Evolutionary conservation across 2,888 invertebrate genomes (phyloP), one percentile per base, ranked within the genome.

Genomic region (Bugulina stolonifera): DNA sequence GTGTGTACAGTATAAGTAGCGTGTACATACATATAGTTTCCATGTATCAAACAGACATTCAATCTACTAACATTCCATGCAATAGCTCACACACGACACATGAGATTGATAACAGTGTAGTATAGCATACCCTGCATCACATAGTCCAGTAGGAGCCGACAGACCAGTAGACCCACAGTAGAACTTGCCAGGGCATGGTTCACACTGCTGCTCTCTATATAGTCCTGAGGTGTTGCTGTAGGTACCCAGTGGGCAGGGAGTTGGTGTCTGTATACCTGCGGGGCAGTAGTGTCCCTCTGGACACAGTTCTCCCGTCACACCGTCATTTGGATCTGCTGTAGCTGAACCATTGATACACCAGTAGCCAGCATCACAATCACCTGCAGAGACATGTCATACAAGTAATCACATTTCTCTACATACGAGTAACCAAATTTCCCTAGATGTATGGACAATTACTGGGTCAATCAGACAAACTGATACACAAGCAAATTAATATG

Each of bases 161-260:
- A 81, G 76, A 1, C 82, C 82, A 0, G 78, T 78, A 14, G 75
- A 77, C 54, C 76, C 77, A 76, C 82, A 83, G 75, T 81, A 83
- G 74, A 77, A 72, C 74, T 52, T 80, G 72, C 71, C 71, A 35
- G 72, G 43, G 57, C 74, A 74, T 2, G 72, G 27, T 14, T 35
- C 69, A 69, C 74, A 74, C 78, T 71, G 78, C 77, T 29, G 74
- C 35, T 57, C 79, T 77, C 25, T 55, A 72, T 22, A 74, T 72
- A 74, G 79, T 77, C 73, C 79, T 75, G 34, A 74, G 73, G 3
- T 69, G 71, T 32, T 74, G 73, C 32, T 75, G 74, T 29, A 80
- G 73, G n/a, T 80, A 34, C 80, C 79, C 18, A 78, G 64, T 22
- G 79, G 79, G 72, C 81, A 81, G 5, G 76, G 77, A 23, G 74